Percentiles rank a stretch among this genome's conserved stretches.
phyloP scores from a whole-genome alignment of 2,888 invertebrate species.

The Leucophenga montana region DNA sequence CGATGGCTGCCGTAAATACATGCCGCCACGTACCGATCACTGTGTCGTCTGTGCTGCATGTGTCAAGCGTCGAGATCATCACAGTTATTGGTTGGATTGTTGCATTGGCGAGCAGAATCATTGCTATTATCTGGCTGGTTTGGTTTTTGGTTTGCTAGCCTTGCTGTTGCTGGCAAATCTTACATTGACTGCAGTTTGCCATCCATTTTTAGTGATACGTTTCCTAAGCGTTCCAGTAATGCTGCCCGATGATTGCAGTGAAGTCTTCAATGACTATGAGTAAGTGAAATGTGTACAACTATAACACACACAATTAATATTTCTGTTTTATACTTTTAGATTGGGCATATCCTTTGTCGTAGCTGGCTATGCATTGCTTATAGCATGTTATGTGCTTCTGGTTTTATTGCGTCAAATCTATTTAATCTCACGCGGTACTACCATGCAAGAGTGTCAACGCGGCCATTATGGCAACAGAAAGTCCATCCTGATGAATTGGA shows the following conservation, averaged over 20 bases:
- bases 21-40: constrained; percentile 82
- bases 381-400: constrained; percentile 73
- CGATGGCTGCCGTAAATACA: constrained; percentile 77
- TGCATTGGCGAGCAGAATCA: constrained; percentile 89
- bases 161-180: constrained; percentile 85
- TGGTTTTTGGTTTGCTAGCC: constrained; percentile 79
- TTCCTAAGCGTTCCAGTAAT: constrained; percentile 75
- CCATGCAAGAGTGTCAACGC: constrained; percentile 74
- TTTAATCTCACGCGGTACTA: constrained; percentile 74
- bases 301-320: background rate
- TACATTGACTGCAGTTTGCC: constrained; percentile 87
- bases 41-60: constrained; percentile 89
- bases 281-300: constrained; percentile 73
- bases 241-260: constrained; percentile 87
- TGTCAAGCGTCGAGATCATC: constrained; percentile 84
- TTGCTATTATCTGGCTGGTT: constrained; percentile 81
- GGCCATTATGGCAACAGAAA: constrained; percentile 58
- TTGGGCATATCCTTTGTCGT: constrained; percentile 76
- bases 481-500: constrained; percentile 60
- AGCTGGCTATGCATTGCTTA: constrained; percentile 75
- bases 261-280: constrained; percentile 86
- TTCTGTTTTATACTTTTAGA: constrained; percentile 71
- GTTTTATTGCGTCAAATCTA: constrained; percentile 74
- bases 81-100: constrained; percentile 89
- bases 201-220: constrained; percentile 77